Evolutionary conservation across 2,113 vertebrate species (phyloP), one percentile per base, ranked within the genome.

Genomic region (Corythornis madagascariensis): DNA sequence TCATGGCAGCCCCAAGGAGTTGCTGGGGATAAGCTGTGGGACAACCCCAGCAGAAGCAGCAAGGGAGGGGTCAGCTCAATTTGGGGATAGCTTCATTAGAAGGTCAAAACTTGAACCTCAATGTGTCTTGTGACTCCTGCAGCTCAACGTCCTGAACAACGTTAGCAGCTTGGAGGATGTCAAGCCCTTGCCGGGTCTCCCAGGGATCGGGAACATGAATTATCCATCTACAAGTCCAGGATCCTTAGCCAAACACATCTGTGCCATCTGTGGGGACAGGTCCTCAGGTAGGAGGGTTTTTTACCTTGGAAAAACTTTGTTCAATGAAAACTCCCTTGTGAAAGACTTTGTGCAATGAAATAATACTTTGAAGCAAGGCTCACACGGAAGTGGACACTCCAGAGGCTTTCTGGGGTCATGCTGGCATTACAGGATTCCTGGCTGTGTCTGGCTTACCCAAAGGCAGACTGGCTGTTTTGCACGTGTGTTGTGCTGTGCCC

Each of bases 191-290:
- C 97, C 98, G 0, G 98, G 98, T 86, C 97, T 99, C 45, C 97
- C 98, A 0, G 98, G 98, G 61, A 95, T 99, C 1, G 98, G 98
- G 72, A 98, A 97, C 96, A 97, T 99, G 97, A 98, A 97, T 95
- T 99, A 99, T 96, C 98, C 98, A 42, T 99, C 98, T 81, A 97
- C 97, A 26, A 99, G 99, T 85, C 99, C 99, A 0, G 98, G 98
- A 31, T 98, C 98, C 57, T 97, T 99, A 97, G 98, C 98, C 86
- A 99, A 99, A 92, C 99, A 99, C 97, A 98, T 99, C 96, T 99
- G 99, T 95, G 98, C 99, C 96, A 99, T 99, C 96, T 99, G 99
- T 59, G 99, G 99, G 75, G 99, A 99, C 95, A 98, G 99, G 56
- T 99, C 99, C 86, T 99, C 99, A 98, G 99, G 99, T 99, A 98